Evolutionary conservation across 1,140 invertebrate species (phyloP), one percentile per base, ranked within the genome.

Genomic region (Globodera rostochiensis): DNA sequence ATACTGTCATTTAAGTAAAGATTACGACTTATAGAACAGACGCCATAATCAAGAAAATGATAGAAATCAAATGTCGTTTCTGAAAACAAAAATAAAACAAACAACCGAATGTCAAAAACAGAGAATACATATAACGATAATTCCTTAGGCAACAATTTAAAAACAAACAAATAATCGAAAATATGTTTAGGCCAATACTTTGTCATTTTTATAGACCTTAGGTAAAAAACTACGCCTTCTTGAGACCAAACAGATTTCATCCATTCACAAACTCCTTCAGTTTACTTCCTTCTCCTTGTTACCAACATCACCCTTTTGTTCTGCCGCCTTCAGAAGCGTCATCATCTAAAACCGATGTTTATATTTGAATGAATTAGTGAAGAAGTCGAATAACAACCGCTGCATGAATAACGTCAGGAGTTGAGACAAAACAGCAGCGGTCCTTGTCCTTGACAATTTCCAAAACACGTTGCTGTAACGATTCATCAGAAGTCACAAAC

Each of bases 321-420:
- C 1, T 19, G 57, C 57, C 57, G 11, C 15, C 11, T n/a, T 69
- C 6, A 78, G 64, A 46, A 78, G 0, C 4, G 77, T 78, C 77
- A 78, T 78, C 77, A 78, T 78, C 77, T 78, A 4, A 47, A 70
- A 60, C 15, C 19, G 21, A 78, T 36, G 36, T 36, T 36, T 36
- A 36, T 1, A 36, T 36, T 36, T 36, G 36, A 36, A 36, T 36
- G 36, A 36, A 36, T 36, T 2, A 36, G 36, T 36, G 2, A 36
- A 36, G 36, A 36, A 36, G 36, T 36, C 36, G 36, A 36, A 36
- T 11, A 25, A 21, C 36, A 45, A 84, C 81, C 19, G 84, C 77
- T 25, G 84, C 84, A 79, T 85, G 84, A 46, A 85, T 84, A 45
- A 85, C 84, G 60, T 85, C 84, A 36, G 84, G 84, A 82, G 84